Evolutionary conservation across 2,888 invertebrate genomes (phyloP), one percentile per base, ranked within the genome.

Genomic region (Chymomyza fuscimana): DNA sequence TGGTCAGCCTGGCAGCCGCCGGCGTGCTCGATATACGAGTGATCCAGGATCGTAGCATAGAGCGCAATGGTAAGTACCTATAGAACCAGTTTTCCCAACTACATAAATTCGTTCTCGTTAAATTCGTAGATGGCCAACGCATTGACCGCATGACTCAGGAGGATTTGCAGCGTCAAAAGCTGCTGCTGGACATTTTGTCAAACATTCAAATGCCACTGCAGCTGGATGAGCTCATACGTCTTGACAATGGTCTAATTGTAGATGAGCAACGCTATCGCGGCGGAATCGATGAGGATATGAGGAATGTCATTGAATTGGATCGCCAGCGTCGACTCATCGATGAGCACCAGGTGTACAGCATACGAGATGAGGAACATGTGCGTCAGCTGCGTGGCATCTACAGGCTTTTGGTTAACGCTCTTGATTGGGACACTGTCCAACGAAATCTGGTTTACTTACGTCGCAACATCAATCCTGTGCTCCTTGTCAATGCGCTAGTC

Each of bases 311-410:
- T 25, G 79, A 88, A 9, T 52, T 87, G 72, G 82, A 82, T 19
- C 82, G 82, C 36, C 79, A 74, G 50, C 82, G 87, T 9, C 79
- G 80, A 4, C 72, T 90, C 4, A 67, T 88, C 9, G 77, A 78
- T 32, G 78, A 79, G 25, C 69, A 81, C 16, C 74, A 82, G 15
- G 61, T 70, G n/a, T 88, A 61, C 67, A 79, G 66, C 22, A 77
- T 89, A 10, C 70, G 61, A 59, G 79, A 87, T 46, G 70, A 79
- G 32, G 74, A 81, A 19, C 83, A 90, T 67, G 63, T 86, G 25
- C 81, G 76, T 32, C 89, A 90, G 73, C 71, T 89, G 66, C 77
- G 87, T 4, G 90, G 89, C 54, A 75, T 89, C 10, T 85, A 87
- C 61, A 82, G 79, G n/a, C 66, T 90, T n/a, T 68, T 90, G n/a